Evolutionary conservation across 2,797 vertebrate species (phyloP).

Genomic region (Coreius guichenoti): DNA sequence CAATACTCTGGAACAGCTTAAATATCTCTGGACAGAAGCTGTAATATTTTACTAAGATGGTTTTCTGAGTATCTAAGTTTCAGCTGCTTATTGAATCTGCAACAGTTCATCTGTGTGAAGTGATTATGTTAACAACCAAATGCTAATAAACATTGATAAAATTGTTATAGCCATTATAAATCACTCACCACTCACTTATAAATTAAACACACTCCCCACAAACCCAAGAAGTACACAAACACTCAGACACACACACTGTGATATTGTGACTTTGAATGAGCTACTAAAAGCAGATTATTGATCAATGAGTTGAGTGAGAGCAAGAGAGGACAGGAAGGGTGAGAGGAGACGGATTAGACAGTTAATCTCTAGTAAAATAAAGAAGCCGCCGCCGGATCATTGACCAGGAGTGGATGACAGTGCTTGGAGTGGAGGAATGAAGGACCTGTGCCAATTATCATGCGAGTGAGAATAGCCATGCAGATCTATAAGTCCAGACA

Average conservation of each 20-base stretch:
- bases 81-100: neutral
- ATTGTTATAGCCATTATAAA: conserved; percentile 32
- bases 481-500: conserved; percentile 51
- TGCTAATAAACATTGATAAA: conserved; percentile 44
- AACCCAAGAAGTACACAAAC: conserved; percentile 20
- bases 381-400: conserved; percentile 19
- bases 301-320: conserved; percentile 76
- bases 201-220: conserved; percentile 43
- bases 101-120: neutral
- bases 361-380: conserved; percentile 47
- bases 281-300: conserved; percentile 80
- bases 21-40: neutral
- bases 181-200: conserved; percentile 39
- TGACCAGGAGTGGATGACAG: conserved; percentile 32
- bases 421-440: conserved; percentile 30
- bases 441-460: conserved; percentile 31
- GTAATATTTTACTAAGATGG: neutral
- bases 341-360: conserved; percentile 69
- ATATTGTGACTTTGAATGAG: conserved; percentile 80
- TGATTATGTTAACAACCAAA: conserved; percentile 43
- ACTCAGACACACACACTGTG: conserved; percentile 63
- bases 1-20: neutral
- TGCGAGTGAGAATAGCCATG: conserved; percentile 30
- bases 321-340: conserved; percentile 65
- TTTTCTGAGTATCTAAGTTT: neutral